phyloP scores from a whole-genome alignment of 2,797 vertebrate genomes.

The Enteromius paludinosus region DNA sequence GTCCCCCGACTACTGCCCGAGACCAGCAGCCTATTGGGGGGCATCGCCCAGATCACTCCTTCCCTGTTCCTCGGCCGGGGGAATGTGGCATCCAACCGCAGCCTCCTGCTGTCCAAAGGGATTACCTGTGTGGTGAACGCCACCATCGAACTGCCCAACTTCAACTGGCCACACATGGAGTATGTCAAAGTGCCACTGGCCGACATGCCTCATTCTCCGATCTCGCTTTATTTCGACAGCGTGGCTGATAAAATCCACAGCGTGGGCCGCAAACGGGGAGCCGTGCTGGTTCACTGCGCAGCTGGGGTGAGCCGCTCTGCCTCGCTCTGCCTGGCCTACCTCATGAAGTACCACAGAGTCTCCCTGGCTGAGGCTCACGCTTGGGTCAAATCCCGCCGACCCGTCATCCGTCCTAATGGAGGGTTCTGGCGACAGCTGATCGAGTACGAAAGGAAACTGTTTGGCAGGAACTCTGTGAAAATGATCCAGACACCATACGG shows the following conservation, averaged over 20 bases:
- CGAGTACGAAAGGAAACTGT: slow-evolving; percentile 96
- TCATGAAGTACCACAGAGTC: slow-evolving; percentile 96
- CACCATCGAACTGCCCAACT: slow-evolving; percentile 96
- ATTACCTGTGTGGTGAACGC: slow-evolving; percentile 97
- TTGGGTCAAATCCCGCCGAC: slow-evolving; percentile 94
- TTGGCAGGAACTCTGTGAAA: slow-evolving; percentile 93
- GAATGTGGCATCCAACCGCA: slow-evolving; percentile 93
- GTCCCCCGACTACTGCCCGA: slow-evolving; percentile 90
- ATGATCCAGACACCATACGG: slow-evolving; percentile 97
- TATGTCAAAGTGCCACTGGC: slow-evolving; percentile 96
- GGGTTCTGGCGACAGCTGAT: slow-evolving; percentile 98
- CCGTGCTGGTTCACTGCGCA: slow-evolving; percentile 92
- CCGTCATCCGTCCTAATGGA: slow-evolving; percentile 92
- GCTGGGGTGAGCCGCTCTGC: slow-evolving; percentile 95
- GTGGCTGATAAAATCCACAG: slow-evolving; percentile 97
- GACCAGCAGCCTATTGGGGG: slow-evolving; percentile 83
- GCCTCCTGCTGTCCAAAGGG: slow-evolving; percentile 92
- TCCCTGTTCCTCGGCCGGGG: slow-evolving; percentile 93
- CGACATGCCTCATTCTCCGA: slow-evolving; percentile 93
- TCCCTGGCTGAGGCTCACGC: slow-evolving; percentile 92
- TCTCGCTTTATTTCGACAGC: slow-evolving; percentile 95
- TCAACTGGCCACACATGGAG: slow-evolving; percentile 97
- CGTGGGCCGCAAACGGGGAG: slow-evolving; percentile 91
- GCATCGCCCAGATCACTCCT: slow-evolving; percentile 95
- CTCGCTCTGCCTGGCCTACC: slow-evolving; percentile 95